Conservation (phyloP, 2,888 invertebrate genomes). For the Hypomecis punctinalis region DNA sequence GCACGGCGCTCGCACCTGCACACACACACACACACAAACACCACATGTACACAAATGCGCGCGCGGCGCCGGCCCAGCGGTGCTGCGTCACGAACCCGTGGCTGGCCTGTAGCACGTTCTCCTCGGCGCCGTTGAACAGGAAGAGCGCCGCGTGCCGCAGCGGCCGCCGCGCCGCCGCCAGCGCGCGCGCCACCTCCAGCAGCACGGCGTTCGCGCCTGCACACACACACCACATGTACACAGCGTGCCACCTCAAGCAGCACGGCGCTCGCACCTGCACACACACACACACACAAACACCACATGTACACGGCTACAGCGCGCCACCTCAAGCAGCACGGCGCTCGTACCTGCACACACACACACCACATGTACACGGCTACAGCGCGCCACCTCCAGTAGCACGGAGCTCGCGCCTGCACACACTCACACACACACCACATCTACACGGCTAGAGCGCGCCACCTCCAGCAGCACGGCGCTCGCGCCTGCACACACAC, state of each 20-base stretch:
- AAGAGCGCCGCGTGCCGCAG: conserved; percentile 91
- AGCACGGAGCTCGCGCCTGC: too few relatives aligned
- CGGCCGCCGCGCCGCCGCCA: conserved; percentile 84
- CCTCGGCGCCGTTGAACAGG: conserved; percentile 96
- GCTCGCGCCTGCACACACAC: conserved; percentile 88
- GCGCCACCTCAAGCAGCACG: too few relatives aligned
- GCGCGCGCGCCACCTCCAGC: conserved; percentile 91
- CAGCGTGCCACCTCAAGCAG: neutral
- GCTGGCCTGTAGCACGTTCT: conserved; percentile 93
- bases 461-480: conserved; percentile 94
- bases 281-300: too few relatives aligned
- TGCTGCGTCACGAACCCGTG: conserved; percentile 97
- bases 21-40: too few relatives aligned
- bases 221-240: neutral
- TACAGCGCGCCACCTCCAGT: too few relatives aligned
- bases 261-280: too few relatives aligned
- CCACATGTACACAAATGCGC: conserved; percentile 67
- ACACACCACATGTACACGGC: too few relatives aligned
- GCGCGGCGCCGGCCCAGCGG: conserved; percentile 89
- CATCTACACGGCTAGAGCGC: conserved; percentile 79
- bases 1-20: too few relatives aligned
- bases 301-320: too few relatives aligned
- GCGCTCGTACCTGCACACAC: too few relatives aligned
- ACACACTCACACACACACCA: too few relatives aligned
- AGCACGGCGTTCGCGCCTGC: conserved; percentile 93